These are phyloP conservation scores for Drosophila chauvacae DNA, from an alignment of 1,140 invertebrate genomes.

Conservation along the genomic window DNA sequence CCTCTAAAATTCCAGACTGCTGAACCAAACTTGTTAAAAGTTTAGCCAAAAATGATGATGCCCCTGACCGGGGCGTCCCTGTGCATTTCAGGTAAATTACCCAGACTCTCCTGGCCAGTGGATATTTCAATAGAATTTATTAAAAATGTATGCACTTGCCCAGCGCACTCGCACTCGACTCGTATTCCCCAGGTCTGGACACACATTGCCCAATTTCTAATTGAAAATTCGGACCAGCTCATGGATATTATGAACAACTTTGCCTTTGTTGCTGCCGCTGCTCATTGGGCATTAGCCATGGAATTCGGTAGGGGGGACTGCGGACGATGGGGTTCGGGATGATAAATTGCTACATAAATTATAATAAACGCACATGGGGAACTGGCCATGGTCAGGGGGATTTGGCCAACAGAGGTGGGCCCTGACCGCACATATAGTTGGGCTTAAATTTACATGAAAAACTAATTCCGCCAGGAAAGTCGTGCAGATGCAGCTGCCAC, in stretches of 20 bases:
- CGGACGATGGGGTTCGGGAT: slow-evolving; percentile 33
- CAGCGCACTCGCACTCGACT: slow-evolving; percentile 20
- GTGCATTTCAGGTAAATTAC: slow-evolving; percentile 43
- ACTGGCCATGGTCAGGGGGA: slow-evolving; percentile 34
- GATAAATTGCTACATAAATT: slow-evolving; percentile 82
- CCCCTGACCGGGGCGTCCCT: neutral
- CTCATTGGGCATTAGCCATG: slow-evolving; percentile 61
- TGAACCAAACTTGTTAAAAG: slow-evolving; percentile 5
- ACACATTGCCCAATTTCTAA: slow-evolving; percentile 66
- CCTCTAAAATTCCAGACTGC: slow-evolving; percentile 7
- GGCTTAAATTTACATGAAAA: slow-evolving; percentile 79
- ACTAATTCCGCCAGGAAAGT: slow-evolving; percentile 65
- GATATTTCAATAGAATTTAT: slow-evolving; percentile 56
- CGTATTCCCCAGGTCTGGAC: slow-evolving; percentile 39
- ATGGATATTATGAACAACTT: slow-evolving; percentile 71
- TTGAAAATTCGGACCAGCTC: slow-evolving; percentile 67
- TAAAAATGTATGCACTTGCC: slow-evolving; percentile 66
- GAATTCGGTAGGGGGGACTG: slow-evolving; percentile 1
- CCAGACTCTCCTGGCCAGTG: slow-evolving; percentile 4
- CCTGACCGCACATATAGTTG: slow-evolving; percentile 47
- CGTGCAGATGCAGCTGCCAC: slow-evolving; percentile 33
- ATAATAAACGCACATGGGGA: slow-evolving; percentile 71
- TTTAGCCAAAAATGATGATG: neutral
- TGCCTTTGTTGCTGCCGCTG: slow-evolving; percentile 47
- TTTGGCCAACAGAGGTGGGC: slow-evolving; percentile 12